Evolutionary conservation across 2,113 vertebrate genomes (phyloP).

Genomic region (Proteles cristata): DNA sequence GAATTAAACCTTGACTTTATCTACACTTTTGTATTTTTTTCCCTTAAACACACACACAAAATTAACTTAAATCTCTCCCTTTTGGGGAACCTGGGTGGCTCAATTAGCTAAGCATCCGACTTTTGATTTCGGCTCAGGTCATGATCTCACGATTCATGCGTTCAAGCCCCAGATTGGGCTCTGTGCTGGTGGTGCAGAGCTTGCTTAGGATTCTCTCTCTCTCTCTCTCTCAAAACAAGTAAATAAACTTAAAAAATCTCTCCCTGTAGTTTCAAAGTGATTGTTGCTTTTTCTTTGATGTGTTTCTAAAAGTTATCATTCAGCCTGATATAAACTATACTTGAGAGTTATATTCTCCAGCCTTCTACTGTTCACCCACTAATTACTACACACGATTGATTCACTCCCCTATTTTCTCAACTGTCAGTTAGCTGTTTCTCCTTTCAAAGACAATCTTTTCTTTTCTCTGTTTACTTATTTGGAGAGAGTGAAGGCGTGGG

Average conservation of each 20-base stretch:
- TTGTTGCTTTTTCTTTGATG: not conserved
- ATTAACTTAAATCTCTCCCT: not conserved
- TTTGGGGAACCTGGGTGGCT: too few species aligned
- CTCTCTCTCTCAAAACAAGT: too few species aligned
- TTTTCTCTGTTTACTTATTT: too few species aligned
- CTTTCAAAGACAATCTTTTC: not conserved
- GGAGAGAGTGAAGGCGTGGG: too few species aligned
- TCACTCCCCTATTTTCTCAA: not conserved
- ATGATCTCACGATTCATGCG: too few species aligned
- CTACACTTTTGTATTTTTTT: not conserved
- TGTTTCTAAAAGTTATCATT: not conserved
- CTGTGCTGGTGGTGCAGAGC: too few species aligned
- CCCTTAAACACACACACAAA: not conserved
- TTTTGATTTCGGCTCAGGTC: too few species aligned
- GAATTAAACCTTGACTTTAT: constrained; percentile 21
- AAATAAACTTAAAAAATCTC: not conserved
- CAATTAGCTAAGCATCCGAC: too few species aligned
- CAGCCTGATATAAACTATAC: not conserved
- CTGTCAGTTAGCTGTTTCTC: constrained; percentile 23
- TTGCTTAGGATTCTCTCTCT: too few species aligned
- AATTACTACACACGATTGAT: not conserved
- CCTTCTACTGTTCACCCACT: not conserved
- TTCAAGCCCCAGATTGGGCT: too few species aligned
- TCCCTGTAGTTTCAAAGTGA: not conserved
- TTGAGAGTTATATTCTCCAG: not conserved